phyloP scores from a whole-genome alignment of 2,888 invertebrate genomes.

The Andrena bicolor region DNA sequence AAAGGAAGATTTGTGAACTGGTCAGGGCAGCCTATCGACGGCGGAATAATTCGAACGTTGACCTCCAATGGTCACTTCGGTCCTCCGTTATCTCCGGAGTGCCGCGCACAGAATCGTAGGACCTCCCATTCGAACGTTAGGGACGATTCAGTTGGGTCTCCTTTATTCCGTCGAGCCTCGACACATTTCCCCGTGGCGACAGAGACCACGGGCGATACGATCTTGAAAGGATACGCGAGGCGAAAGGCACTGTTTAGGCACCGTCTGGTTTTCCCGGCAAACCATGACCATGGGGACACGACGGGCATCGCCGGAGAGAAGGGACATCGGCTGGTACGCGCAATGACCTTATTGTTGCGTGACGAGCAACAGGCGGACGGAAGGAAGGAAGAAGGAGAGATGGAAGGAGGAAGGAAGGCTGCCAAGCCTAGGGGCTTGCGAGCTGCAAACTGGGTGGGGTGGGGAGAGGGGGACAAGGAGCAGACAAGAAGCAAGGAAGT shows the following conservation, averaged over 20 bases:
- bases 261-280: conserved; percentile 44
- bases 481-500: conserved; percentile 64
- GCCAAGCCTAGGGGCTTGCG: conserved; percentile 61
- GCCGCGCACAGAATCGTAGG: neutral
- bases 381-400: conserved; percentile 74
- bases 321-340: conserved; percentile 58
- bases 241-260: neutral
- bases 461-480: conserved; percentile 19
- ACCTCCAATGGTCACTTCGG: conserved; percentile 11
- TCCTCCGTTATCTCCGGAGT: conserved; percentile 12
- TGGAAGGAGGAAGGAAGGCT: conserved; percentile 59
- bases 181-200: conserved; percentile 5
- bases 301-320: conserved; percentile 28
- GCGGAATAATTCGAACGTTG: conserved; percentile 24
- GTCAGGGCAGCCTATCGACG: neutral
- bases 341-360: conserved; percentile 80
- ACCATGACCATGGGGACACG: conserved; percentile 51
- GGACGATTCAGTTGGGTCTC: neutral
- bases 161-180: conserved; percentile 15
- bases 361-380: conserved; percentile 71
- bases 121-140: neutral
- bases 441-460: conserved; percentile 43
- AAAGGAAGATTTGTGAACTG: neutral
- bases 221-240: conserved; percentile 32
- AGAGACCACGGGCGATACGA: conserved; percentile 28